phyloP scores from a whole-genome alignment of 1,140 invertebrate genomes.

The Trinorchestia longiramus region DNA sequence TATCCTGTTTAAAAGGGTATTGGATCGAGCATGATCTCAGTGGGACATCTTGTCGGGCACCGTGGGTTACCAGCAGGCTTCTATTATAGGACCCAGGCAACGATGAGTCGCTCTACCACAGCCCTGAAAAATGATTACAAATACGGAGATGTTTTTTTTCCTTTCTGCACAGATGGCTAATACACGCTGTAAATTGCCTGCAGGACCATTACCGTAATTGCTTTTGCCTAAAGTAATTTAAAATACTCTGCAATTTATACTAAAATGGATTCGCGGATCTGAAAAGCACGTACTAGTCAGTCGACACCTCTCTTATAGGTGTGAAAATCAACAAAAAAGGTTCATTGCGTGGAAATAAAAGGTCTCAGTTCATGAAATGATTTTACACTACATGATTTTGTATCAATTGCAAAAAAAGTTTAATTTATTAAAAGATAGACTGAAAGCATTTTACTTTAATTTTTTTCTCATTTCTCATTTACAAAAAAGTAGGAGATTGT shows the following conservation, averaged over 20 bases:
- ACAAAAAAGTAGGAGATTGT: background rate
- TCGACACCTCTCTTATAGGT: background rate
- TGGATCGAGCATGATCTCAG: slow-evolving; percentile 43
- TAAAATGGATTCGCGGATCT: background rate
- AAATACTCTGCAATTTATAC: background rate
- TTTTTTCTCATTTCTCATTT: background rate
- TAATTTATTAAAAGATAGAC: background rate
- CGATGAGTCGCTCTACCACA: slow-evolving; percentile 13
- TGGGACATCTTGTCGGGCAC: slow-evolving; percentile 40
- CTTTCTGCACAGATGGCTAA: slow-evolving; percentile 50
- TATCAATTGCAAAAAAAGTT: background rate
- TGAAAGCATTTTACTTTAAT: background rate
- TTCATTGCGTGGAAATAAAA: background rate
- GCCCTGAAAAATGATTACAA: slow-evolving; percentile 31
- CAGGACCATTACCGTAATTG: background rate
- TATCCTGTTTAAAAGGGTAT: slow-evolving; percentile 52
- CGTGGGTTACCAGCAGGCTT: slow-evolving; percentile 7
- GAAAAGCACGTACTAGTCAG: background rate
- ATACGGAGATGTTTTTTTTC: background rate
- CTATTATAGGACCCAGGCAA: background rate
- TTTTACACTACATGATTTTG: background rate
- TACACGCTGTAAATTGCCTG: slow-evolving; percentile 18
- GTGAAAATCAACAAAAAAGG: background rate
- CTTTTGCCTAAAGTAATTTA: slow-evolving; percentile 9
- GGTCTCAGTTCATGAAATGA: background rate